Conservation (phyloP, 2,113 vertebrate species). For the Calyptommatus sinebrachiatus region DNA sequence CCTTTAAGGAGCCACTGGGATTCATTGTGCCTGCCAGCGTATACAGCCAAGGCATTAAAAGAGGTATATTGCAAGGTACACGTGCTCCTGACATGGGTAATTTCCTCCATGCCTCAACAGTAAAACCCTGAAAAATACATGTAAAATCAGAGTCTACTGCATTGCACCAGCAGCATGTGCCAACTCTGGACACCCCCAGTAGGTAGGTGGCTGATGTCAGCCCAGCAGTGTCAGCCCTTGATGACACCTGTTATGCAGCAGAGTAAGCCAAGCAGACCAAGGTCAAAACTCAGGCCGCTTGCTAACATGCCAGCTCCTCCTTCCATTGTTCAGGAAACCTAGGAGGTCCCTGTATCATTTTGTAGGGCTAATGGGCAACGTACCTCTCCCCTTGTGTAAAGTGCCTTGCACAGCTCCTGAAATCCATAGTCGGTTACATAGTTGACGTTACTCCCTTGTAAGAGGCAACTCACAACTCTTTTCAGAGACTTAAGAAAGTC, state of each 20-base stretch:
- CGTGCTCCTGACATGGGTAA: not conserved
- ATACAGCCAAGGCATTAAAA: not conserved
- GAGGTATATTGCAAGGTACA: not conserved
- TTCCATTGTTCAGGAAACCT: no score
- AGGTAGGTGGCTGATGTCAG: not conserved
- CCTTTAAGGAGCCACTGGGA: not conserved
- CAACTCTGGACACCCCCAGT: not conserved
- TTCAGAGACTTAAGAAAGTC: no score
- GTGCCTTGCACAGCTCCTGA: no score
- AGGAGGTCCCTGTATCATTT: no score
- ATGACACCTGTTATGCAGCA: conserved; percentile 1
- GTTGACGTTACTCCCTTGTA: no score
- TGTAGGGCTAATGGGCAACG: no score
- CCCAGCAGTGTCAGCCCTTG: not conserved
- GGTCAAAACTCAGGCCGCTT: not conserved
- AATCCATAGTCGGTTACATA: no score
- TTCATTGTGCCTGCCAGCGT: not conserved
- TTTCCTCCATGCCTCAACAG: not conserved
- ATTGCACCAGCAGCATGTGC: not conserved
- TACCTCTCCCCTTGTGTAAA: no score
- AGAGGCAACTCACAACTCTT: no score
- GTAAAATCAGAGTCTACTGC: not conserved
- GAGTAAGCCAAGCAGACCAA: not conserved
- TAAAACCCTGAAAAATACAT: not conserved
- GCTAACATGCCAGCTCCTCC: not conserved